These are phyloP conservation scores for Caenorhabditis parvicauda DNA, from an alignment of 2,888 invertebrate genomes.

Conservation along the genomic window DNA sequence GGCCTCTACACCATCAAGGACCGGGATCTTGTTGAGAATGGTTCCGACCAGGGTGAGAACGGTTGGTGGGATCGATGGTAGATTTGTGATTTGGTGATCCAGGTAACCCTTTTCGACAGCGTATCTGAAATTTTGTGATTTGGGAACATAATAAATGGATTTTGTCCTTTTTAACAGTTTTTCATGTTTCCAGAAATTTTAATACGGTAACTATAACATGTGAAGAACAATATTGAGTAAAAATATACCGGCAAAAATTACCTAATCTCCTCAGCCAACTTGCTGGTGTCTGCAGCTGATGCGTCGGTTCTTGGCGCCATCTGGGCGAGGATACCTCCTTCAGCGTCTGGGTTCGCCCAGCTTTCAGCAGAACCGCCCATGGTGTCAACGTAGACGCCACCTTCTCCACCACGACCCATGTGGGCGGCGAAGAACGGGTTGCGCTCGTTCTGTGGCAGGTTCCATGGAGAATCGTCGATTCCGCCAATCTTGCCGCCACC, in stretches of 20 bases:
- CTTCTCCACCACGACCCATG: no score
- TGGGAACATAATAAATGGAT: no score
- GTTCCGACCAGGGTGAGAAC: conserved; percentile 24
- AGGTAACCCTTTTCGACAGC: conserved; percentile 26
- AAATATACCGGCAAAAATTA: background rate
- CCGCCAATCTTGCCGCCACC: no score
- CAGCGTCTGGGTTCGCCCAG: background rate
- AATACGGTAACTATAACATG: background rate
- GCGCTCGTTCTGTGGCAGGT: conserved; percentile 17
- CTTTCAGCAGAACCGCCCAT: background rate
- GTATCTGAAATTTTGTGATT: conserved; percentile 10
- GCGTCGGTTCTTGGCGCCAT: background rate
- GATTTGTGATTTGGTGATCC: conserved; percentile 18
- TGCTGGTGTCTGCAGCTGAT: background rate
- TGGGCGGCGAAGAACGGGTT: conserved; percentile 31
- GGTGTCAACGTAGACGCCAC: background rate
- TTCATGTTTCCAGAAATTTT: no score
- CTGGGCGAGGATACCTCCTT: no score
- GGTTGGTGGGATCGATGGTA: conserved; percentile 24
- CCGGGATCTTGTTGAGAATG: conserved; percentile 22
- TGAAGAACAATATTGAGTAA: background rate
- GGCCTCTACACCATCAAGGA: conserved; percentile 16
- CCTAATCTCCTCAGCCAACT: background rate
- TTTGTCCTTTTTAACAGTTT: no score
- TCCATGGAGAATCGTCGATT: conserved; percentile 10